Percentiles rank a stretch among this genome's conserved stretches.
These are phyloP conservation scores for Epistrophe eligans DNA, from an alignment of 2,888 invertebrate species.

Conservation along the genomic window DNA sequence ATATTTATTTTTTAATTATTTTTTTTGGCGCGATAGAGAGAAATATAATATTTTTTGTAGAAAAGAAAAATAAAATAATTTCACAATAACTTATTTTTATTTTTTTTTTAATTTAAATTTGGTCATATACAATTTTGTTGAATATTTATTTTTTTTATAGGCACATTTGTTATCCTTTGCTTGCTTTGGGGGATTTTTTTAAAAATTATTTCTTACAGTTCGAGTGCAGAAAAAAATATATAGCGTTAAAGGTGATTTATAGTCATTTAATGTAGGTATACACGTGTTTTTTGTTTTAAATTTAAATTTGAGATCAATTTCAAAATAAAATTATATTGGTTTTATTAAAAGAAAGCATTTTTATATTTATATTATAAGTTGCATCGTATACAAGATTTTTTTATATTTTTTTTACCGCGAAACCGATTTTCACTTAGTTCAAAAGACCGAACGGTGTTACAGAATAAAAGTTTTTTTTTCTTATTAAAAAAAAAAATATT, in stretches of 20 bases:
- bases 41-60: conserved; percentile 47
- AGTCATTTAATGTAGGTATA: conserved; percentile 71
- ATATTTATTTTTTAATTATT: conserved; percentile 68
- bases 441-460: conserved; percentile 64
- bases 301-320: conserved; percentile 75
- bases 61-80: conserved; percentile 41
- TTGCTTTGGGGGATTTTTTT: conserved; percentile 53
- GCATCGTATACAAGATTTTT: conserved; percentile 80
- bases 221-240: conserved; percentile 66
- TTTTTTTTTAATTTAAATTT: conserved; percentile 74
- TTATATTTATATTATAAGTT: conserved; percentile 57
- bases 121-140: conserved; percentile 75
- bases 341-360: conserved; percentile 53
- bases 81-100: conserved; percentile 70
- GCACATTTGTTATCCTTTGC: conserved; percentile 75
- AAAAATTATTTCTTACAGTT: conserved; percentile 54
- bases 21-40: conserved; percentile 69
- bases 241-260: conserved; percentile 59
- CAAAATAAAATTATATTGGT: conserved; percentile 74
- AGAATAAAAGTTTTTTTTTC: conserved; percentile 58
- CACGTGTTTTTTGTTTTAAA: conserved; percentile 62
- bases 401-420: conserved; percentile 67
- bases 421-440: conserved; percentile 68
- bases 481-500: not conserved
- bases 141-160: conserved; percentile 58